phyloP scores from a whole-genome alignment of 2,797 vertebrate species.

The Argyrosomus regius region DNA sequence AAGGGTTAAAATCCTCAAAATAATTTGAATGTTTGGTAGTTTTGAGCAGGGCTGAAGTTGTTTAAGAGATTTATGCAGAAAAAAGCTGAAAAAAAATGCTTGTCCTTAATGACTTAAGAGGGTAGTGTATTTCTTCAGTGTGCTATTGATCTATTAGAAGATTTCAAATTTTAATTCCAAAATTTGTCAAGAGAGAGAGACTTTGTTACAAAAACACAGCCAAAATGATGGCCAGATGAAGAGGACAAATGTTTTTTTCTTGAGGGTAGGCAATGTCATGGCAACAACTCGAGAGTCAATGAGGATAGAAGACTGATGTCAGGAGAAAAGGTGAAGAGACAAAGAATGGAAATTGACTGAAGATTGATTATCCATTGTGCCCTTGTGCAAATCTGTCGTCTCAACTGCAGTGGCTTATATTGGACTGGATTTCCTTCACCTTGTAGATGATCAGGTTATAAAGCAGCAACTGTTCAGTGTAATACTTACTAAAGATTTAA shows the following conservation, averaged over 20 bases:
- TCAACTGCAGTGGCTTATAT: neutral
- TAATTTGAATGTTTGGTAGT: too few relatives aligned
- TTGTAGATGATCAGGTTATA: neutral
- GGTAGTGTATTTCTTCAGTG: too few relatives aligned
- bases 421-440: neutral
- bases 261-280: neutral
- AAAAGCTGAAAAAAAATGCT: too few relatives aligned
- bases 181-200: too few relatives aligned
- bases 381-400: conserved; percentile 12
- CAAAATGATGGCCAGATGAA: too few relatives aligned
- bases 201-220: too few relatives aligned
- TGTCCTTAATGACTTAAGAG: too few relatives aligned
- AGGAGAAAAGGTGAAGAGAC: conserved; percentile 4
- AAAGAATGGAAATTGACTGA: conserved; percentile 22
- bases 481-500: neutral
- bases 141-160: too few relatives aligned
- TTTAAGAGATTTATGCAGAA: too few relatives aligned
- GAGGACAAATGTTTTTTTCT: neutral
- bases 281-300: neutral
- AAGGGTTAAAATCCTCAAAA: too few relatives aligned
- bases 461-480: conserved; percentile 7
- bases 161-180: too few relatives aligned
- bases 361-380: conserved; percentile 28
- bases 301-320: neutral
- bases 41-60: too few relatives aligned